These are phyloP conservation scores for Hyperopisus bebe DNA, from an alignment of 2,113 vertebrate genomes.

Conservation along the genomic window DNA sequence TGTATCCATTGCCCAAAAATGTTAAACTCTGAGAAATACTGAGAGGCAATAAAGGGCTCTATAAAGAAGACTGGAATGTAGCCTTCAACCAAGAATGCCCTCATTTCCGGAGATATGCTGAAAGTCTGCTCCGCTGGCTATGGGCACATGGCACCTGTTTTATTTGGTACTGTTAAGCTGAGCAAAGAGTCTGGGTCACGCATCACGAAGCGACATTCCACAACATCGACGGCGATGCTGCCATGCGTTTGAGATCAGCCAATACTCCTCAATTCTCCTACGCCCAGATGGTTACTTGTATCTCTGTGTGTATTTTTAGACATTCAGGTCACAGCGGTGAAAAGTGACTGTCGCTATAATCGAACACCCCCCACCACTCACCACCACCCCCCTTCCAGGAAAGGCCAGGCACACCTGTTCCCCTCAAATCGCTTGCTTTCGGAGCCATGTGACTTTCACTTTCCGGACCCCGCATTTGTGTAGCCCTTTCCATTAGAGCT, in stretches of 20 bases:
- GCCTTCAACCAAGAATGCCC: not conserved
- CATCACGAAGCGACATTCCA: not conserved
- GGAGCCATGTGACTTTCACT: constrained; percentile 2
- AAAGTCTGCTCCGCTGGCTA: not conserved
- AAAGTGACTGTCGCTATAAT: constrained; percentile 43
- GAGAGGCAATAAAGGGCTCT: not conserved
- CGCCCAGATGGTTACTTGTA: not conserved
- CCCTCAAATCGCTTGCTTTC: not conserved
- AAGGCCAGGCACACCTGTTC: constrained; percentile 41
- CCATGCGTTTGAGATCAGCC: not conserved
- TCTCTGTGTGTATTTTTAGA: constrained; percentile 31
- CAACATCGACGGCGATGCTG: not conserved
- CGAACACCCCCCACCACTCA: constrained; percentile 18
- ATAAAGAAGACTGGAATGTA: not conserved
- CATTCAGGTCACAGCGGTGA: constrained; percentile 22
- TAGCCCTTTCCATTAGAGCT: not conserved
- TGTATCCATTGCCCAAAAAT: not conserved
- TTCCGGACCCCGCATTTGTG: not conserved
- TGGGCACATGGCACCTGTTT: not conserved
- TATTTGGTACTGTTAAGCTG: not conserved
- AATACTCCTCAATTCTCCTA: not conserved
- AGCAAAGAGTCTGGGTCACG: not conserved
- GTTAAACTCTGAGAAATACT: not conserved
- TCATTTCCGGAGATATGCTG: not conserved
- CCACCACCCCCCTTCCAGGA: constrained; percentile 35